Percentiles rank a stretch among this genome's conserved stretches.
Conservation (phyloP, 2,888 invertebrate genomes). For the Coleophora flavipennella region DNA sequence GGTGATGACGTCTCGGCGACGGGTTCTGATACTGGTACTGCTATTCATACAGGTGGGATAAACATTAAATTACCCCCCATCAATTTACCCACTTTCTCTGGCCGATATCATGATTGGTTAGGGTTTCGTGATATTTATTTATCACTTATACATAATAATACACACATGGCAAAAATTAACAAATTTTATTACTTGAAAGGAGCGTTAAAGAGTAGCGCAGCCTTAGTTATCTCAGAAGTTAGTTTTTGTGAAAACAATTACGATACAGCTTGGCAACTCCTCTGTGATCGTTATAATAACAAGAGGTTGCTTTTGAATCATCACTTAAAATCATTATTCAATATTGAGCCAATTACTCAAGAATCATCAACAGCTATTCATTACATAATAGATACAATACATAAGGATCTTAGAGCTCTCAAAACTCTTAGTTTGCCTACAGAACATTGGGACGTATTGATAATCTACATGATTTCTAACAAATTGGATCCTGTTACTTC, state of each 20-base stretch:
- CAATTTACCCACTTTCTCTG: constrained; percentile 9
- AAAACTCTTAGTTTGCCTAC: constrained; percentile 8
- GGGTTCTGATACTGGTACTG: constrained; percentile 5
- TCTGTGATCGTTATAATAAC: constrained; percentile 13
- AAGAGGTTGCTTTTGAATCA: constrained; percentile 10
- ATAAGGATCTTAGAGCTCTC: constrained; percentile 12
- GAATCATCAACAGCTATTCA: constrained; percentile 6
- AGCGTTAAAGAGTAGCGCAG: constrained; percentile 8
- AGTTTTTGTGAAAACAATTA: constrained; percentile 12
- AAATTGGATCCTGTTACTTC: constrained; percentile 9
- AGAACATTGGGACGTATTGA: constrained; percentile 10
- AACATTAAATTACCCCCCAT: constrained; percentile 10
- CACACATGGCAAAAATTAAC: constrained; percentile 7
- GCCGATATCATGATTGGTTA: constrained; percentile 11
- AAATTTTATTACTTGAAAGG: constrained; percentile 13
- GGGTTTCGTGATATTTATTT: constrained; percentile 12
- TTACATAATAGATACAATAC: constrained; percentile 6
- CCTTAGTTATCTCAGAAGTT: constrained; percentile 7
- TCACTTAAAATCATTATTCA: constrained; percentile 8
- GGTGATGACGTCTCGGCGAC: constrained; percentile 6
- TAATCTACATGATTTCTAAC: constrained; percentile 7
- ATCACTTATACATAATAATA: constrained; percentile 9
- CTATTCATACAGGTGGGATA: constrained; percentile 3
- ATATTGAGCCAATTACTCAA: constrained; percentile 2
- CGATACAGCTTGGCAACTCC: constrained; percentile 10